Evolutionary conservation across 1,140 invertebrate species (phyloP).

Genomic region (Saccostrea echinata): DNA sequence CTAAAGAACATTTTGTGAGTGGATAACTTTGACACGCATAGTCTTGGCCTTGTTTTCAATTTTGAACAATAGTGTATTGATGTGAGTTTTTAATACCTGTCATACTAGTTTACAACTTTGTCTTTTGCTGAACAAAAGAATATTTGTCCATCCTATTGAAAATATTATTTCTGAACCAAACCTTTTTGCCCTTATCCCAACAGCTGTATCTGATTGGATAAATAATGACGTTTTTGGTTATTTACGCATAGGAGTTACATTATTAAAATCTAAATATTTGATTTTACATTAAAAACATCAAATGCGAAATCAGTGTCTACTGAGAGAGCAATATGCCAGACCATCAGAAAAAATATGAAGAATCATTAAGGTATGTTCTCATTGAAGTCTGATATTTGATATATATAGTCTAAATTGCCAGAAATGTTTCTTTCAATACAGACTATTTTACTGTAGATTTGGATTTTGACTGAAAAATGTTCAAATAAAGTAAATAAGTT

Average conservation of each 20-base stretch:
- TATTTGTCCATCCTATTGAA: neutral
- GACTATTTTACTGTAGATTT: no score
- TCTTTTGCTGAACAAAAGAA: neutral
- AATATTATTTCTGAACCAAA: neutral
- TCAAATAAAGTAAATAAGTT: no score
- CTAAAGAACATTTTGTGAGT: neutral
- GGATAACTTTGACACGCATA: neutral
- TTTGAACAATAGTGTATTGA: slow-evolving; percentile 10
- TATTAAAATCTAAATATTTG: neutral
- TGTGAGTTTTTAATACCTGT: neutral
- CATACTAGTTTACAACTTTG: neutral
- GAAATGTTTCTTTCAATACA: no score
- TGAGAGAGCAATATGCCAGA: no score
- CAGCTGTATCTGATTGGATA: slow-evolving; percentile 3
- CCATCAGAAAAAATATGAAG: neutral
- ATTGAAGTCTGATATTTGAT: neutral
- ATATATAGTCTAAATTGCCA: no score
- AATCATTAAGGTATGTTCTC: neutral
- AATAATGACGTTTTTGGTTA: neutral
- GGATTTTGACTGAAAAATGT: no score
- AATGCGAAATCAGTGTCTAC: neutral
- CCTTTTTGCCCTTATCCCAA: neutral
- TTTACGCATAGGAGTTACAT: neutral
- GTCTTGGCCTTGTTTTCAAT: neutral
- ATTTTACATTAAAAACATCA: neutral